Conservation (phyloP, 1,140 invertebrate genomes). For the Pararge aegeria region DNA sequence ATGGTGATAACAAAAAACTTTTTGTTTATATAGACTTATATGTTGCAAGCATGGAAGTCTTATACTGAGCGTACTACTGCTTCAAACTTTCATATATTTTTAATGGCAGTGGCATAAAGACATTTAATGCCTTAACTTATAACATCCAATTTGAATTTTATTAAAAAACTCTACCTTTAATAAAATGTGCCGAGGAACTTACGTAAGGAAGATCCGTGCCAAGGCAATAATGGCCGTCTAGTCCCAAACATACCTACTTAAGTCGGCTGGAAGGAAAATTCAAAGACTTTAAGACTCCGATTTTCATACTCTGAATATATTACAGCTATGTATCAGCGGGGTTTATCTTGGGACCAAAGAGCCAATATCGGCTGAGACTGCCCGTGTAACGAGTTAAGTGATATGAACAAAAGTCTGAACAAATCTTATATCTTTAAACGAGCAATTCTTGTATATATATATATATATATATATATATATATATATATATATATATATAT, state of each 20-base stretch:
- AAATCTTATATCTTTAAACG: too few relatives aligned
- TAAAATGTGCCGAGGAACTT: constrained; percentile 7
- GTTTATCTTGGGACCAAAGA: constrained; percentile 20
- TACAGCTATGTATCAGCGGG: constrained; percentile 30
- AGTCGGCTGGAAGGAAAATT: constrained; percentile 34
- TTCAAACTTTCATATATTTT: too few relatives aligned
- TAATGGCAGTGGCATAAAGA: too few relatives aligned
- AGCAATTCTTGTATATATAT: too few relatives aligned
- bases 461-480: too few relatives aligned
- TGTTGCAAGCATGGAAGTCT: too few relatives aligned
- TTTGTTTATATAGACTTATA: too few relatives aligned
- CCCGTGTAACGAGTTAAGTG: neutral
- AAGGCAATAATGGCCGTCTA: constrained; percentile 25
- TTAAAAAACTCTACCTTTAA: constrained; percentile 7
- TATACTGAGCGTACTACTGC: too few relatives aligned
- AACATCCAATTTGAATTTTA: constrained; percentile 8
- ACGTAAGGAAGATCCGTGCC: constrained; percentile 9
- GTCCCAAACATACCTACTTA: constrained; percentile 25
- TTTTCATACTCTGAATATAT: constrained; percentile 51
- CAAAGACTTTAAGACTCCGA: constrained; percentile 36
- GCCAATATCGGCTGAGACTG: constrained; percentile 12
- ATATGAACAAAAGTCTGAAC: too few relatives aligned
- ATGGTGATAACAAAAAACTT: too few relatives aligned
- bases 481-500: too few relatives aligned
- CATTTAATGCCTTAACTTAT: neutral